Conservation (phyloP, 2,888 invertebrate species). For the Andrena marginata region DNA sequence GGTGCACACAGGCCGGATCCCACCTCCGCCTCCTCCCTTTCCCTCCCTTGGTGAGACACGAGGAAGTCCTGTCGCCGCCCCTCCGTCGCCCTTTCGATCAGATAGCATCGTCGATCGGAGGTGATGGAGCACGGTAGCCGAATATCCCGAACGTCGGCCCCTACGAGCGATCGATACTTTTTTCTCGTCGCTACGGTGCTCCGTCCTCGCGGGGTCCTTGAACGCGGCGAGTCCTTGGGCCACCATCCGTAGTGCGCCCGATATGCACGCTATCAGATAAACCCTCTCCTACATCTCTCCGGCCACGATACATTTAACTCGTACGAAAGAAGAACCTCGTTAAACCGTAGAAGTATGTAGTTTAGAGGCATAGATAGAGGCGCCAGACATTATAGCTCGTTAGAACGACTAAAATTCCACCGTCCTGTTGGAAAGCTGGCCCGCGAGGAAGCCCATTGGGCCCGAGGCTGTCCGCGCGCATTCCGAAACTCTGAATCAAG, state of each 20-base stretch:
- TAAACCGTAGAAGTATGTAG: constrained; percentile 12
- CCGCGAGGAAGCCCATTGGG: constrained; percentile 71
- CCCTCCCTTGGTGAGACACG: constrained; percentile 36
- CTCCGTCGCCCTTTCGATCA: constrained; percentile 34
- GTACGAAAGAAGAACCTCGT: not conserved
- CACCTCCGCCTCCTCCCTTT: not conserved
- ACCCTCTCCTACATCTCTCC: not conserved
- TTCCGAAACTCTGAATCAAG: constrained; percentile 75
- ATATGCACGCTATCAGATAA: not conserved
- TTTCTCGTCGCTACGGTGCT: constrained; percentile 23
- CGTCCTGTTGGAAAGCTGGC: constrained; percentile 73
- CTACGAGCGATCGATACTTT: constrained; percentile 18
- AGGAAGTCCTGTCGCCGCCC: constrained; percentile 53
- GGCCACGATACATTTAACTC: not conserved
- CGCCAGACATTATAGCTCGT: not conserved
- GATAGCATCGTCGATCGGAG: constrained; percentile 67
- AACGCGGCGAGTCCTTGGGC: constrained; percentile 36
- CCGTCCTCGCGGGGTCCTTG: constrained; percentile 49
- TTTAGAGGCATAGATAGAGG: constrained; percentile 12
- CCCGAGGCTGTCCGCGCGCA: constrained; percentile 71
- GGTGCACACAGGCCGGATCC: constrained; percentile 26
- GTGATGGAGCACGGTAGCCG: constrained; percentile 72
- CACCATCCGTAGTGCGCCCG: not conserved
- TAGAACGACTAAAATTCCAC: constrained; percentile 70
- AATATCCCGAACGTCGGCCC: constrained; percentile 62